Evolutionary conservation across 2,113 vertebrate species (phyloP).

Genomic region (Trematomus loennbergii): DNA sequence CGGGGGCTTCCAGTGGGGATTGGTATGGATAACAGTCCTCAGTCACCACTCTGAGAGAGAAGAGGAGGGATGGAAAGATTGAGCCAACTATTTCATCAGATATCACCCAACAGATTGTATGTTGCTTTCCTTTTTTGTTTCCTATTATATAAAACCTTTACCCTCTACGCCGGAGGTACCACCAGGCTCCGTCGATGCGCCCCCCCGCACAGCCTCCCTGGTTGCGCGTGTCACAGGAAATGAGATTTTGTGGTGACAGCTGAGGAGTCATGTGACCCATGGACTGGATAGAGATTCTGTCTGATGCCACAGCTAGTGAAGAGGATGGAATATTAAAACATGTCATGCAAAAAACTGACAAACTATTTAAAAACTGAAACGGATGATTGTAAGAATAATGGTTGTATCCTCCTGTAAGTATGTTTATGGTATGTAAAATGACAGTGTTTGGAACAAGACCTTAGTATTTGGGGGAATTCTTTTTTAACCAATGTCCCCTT

Average conservation of each 20-base stretch:
- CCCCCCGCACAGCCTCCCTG: constrained; percentile 93
- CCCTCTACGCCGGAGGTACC: constrained; percentile 93
- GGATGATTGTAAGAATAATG: neutral
- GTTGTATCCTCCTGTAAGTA: neutral
- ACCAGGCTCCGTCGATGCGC: constrained; percentile 93
- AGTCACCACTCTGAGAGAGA: constrained; percentile 89
- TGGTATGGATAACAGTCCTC: constrained; percentile 93
- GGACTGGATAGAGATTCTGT: constrained; percentile 97
- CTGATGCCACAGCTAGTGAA: constrained; percentile 91
- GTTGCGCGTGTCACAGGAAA: constrained; percentile 94
- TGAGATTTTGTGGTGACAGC: constrained; percentile 95
- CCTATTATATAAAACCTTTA: constrained; percentile 60
- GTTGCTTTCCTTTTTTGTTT: neutral
- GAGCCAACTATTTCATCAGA: too few species aligned
- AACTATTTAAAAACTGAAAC: neutral
- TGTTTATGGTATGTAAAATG: too few species aligned
- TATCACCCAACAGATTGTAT: neutral
- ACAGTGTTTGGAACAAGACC: too few species aligned
- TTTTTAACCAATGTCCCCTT: too few species aligned
- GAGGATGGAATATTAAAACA: neutral
- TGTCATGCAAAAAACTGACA: neutral
- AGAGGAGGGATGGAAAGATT: neutral
- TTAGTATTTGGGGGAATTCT: too few species aligned
- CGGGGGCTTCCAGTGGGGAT: constrained; percentile 74
- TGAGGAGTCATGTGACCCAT: constrained; percentile 97